phyloP scores from a whole-genome alignment of 2,888 invertebrate genomes.

The Watsonalla cultraria region DNA sequence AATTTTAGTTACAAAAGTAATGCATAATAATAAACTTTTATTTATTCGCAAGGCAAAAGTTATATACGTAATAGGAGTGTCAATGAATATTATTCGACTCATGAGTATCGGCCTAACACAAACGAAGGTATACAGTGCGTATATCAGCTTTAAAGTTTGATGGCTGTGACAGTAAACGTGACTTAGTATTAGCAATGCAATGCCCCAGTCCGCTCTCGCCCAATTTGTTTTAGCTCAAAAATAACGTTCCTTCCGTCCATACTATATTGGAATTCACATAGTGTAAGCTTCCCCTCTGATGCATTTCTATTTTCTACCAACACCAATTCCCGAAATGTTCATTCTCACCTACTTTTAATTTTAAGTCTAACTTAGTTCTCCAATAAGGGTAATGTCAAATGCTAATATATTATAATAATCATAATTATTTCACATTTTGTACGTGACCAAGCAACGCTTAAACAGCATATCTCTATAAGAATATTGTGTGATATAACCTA shows the following conservation, averaged over 20 bases:
- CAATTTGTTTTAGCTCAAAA: constrained; percentile 57
- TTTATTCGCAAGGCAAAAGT: background rate
- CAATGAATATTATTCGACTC: background rate
- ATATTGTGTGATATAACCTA: constrained; percentile 76
- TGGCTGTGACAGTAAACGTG: constrained; percentile 41
- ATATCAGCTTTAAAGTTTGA: constrained; percentile 38
- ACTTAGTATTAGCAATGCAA: constrained; percentile 29
- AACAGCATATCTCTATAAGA: constrained; percentile 74
- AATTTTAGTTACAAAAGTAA: background rate
- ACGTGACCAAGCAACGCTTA: constrained; percentile 70
- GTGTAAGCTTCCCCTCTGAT: constrained; percentile 51
- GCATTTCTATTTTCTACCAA: constrained; percentile 49
- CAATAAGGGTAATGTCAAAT: constrained; percentile 10
- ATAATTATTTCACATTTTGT: constrained; percentile 51
- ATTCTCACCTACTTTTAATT: constrained; percentile 16
- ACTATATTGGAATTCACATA: constrained; percentile 57
- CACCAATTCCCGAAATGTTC: constrained; percentile 19
- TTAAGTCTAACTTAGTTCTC: constrained; percentile 24
- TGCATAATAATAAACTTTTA: background rate
- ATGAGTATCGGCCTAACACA: constrained; percentile 27
- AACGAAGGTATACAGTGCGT: constrained; percentile 28
- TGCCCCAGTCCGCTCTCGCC: constrained; percentile 36
- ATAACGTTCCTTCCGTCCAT: constrained; percentile 72
- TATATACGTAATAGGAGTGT: background rate
- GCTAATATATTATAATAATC: constrained; percentile 25